phyloP scores from a whole-genome alignment of 1,140 invertebrate species.

The Cataglyphis hispanica region DNA sequence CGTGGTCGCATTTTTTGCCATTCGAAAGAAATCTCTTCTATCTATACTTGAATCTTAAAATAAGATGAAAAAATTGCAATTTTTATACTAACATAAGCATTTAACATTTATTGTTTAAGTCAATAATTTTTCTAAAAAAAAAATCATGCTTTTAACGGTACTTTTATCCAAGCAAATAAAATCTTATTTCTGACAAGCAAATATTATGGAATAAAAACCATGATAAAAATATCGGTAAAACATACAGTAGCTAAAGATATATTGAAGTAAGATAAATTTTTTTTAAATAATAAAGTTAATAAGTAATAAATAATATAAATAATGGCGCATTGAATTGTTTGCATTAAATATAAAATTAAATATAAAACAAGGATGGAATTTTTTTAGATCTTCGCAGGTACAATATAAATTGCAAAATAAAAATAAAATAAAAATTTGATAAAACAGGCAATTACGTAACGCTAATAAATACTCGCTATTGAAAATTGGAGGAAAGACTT shows the following conservation, averaged over 20 bases:
- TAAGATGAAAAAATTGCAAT: not conserved
- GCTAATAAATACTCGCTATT: too few species aligned
- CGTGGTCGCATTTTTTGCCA: not conserved
- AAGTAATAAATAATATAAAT: not conserved
- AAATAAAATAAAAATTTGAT: not conserved
- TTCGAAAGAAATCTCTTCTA: not conserved
- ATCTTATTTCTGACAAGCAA: not conserved
- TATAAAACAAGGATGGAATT: not conserved
- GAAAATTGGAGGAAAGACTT: not conserved
- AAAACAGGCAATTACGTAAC: not conserved
- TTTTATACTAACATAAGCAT: not conserved
- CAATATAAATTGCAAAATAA: not conserved
- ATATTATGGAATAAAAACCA: not conserved
- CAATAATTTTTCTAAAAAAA: not conserved
- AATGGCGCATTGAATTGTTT: not conserved
- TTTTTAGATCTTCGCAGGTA: not conserved
- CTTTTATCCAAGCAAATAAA: not conserved
- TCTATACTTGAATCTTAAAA: not conserved
- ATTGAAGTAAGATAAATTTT: not conserved
- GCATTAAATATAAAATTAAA: not conserved
- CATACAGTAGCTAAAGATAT: not conserved
- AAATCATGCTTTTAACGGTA: not conserved
- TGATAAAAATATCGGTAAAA: not conserved
- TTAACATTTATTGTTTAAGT: not conserved
- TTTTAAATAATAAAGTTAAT: not conserved